These are phyloP conservation scores for Noctua comes DNA, from an alignment of 2,888 invertebrate genomes.

Conservation along the genomic window DNA sequence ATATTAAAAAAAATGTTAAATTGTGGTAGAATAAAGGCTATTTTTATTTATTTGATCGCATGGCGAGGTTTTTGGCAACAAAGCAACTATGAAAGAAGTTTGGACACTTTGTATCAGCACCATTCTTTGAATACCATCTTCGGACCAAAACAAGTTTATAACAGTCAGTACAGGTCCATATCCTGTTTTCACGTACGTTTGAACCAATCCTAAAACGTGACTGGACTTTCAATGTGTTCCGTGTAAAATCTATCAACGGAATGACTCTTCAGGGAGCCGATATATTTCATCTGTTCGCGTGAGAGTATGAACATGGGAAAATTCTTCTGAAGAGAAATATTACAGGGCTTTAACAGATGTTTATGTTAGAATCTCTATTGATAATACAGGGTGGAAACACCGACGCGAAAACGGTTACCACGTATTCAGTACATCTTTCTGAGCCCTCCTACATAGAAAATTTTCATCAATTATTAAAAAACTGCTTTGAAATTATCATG, in stretches of 20 bases:
- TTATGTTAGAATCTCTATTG: neutral
- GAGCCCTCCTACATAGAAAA: too few species aligned
- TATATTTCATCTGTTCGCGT: constrained; percentile 58
- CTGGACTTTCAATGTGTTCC: constrained; percentile 64
- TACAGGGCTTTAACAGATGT: constrained; percentile 8
- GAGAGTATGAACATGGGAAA: constrained; percentile 25
- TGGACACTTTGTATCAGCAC: neutral
- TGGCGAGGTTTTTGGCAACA: neutral
- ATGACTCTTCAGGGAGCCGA: constrained; percentile 71
- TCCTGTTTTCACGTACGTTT: constrained; percentile 66
- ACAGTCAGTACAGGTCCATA: constrained; percentile 54
- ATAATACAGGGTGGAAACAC: too few species aligned
- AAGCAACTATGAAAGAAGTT: neutral
- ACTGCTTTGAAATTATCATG: too few species aligned
- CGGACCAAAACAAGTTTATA: constrained; percentile 14
- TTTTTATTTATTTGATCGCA: neutral
- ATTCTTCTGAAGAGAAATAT: constrained; percentile 11
- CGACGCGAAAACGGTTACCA: too few species aligned
- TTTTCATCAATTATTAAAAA: too few species aligned
- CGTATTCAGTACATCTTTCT: too few species aligned
- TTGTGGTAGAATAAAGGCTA: too few species aligned
- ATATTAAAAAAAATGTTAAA: too few species aligned
- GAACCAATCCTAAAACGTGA: constrained; percentile 71
- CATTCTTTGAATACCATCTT: neutral
- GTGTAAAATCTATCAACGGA: constrained; percentile 76